Percentiles rank a stretch among this genome's conserved stretches.
Evolutionary conservation across 2,113 vertebrate genomes (phyloP).

Genomic region (Cyanoliseus patagonus): DNA sequence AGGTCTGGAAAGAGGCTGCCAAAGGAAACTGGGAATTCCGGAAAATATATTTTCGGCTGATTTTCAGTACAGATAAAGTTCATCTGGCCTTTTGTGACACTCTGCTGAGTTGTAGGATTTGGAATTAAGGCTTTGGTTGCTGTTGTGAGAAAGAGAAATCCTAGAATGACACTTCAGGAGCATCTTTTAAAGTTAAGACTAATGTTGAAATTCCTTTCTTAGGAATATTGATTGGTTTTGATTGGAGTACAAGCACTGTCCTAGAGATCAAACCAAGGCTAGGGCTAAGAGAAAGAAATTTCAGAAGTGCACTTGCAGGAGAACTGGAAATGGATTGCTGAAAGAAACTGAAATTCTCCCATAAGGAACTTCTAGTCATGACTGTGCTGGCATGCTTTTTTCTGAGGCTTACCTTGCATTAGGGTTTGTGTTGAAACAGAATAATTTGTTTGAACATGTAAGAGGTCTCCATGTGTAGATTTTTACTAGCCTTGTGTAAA

Average conservation of each 20-base stretch:
- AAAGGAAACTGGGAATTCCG: neutral
- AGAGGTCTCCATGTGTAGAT: neutral
- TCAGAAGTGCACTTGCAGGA: neutral
- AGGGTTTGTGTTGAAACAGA: neutral
- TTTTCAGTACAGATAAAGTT: neutral
- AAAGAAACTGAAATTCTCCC: neutral
- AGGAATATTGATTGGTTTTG: neutral
- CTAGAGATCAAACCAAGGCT: neutral
- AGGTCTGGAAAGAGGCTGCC: neutral
- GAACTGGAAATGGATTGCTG: neutral
- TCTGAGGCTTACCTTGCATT: neutral
- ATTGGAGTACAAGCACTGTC: neutral
- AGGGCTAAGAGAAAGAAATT: neutral
- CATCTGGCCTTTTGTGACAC: neutral
- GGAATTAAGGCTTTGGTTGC: neutral
- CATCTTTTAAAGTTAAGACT: neutral
- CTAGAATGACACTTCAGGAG: neutral
- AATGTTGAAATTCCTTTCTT: neutral
- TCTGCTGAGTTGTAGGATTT: neutral
- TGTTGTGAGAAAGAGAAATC: neutral
- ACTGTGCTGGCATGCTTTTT: neutral
- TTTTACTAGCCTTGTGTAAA: neutral
- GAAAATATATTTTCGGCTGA: neutral
- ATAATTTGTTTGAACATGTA: neutral
- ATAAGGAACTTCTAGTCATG: neutral